Percentiles rank a stretch among this genome's conserved stretches.
Conservation (phyloP, 2,888 invertebrate genomes). For the Adineta ricciae region DNA sequence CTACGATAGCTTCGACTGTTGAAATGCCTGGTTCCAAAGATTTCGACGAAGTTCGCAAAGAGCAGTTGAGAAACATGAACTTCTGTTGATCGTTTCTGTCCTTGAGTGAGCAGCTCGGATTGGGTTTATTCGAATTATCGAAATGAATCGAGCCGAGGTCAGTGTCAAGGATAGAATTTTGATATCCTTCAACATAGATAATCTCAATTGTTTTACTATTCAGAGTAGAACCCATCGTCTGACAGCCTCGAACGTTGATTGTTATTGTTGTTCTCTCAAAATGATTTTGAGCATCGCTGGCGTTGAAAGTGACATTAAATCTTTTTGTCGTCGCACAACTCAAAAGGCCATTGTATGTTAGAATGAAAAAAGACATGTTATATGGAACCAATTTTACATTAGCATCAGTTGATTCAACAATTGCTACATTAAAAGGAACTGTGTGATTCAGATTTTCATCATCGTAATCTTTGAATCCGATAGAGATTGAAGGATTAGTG, state of each 20-base stretch:
- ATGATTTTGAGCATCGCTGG: neutral
- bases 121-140: neutral
- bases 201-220: neutral
- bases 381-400: neutral
- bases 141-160: slow-evolving; percentile 23
- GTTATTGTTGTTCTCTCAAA: neutral
- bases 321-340: neutral
- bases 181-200: neutral
- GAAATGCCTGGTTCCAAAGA: neutral
- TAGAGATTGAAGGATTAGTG: too few species aligned
- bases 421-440: neutral
- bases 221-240: neutral
- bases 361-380: neutral
- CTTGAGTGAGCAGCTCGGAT: neutral
- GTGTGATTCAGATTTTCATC: neutral
- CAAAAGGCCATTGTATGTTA: neutral
- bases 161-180: neutral
- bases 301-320: neutral
- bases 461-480: neutral
- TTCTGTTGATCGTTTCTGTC: neutral
- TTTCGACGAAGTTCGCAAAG: neutral
- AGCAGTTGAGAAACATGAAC: neutral
- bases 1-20: neutral
- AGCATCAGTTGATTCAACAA: neutral
- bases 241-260: neutral